Base-by-base conservation (phyloP, 1,140 invertebrate genomes). In the Bombus difficillimus region DNA sequence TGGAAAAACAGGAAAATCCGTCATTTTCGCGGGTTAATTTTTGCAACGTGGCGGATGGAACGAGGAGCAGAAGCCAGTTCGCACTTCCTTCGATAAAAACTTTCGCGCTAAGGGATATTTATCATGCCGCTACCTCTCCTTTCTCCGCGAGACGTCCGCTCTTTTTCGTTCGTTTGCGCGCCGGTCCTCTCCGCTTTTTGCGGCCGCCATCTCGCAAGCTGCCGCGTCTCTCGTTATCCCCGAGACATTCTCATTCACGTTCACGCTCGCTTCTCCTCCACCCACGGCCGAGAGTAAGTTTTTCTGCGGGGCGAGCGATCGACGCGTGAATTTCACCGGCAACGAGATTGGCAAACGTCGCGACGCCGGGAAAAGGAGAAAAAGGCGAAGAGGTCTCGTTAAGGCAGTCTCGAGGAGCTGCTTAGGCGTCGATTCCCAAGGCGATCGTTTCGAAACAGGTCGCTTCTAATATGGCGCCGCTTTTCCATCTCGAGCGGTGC, bases 11-110 rank as follows among this genome's bases (percentile, higher is more conserved):
- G 5, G 47, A 53, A 53, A 53, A 53, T 22, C 18, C 47, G 47
- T 53, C 47, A 22, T 53, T 53, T 18, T 15, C 62, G 18, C 62
- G 62, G 28, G 59, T 68, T 68, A 22, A 22, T 68, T 68, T 34
- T 68, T 34, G 15, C 32, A 34, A 74, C 32, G 83, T 68, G 78
- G 47, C 47, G 47, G 47, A 53, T 22, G 47, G 47, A 22, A 53
- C 47, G 47, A 22, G 18, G 1, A 1, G 18, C 18, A 53, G 47
- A 22, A 53, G 47, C 83, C 64, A 86, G 41, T 92, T 93, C 85
- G 89, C 91, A 86, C 90, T 88, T 84, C 84, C 73, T 74, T 84
- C 86, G 81, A 90, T 90, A 93, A 93, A 93, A 93, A 92, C 78
- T 89, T 85, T 64, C 87, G 80, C 47, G 71, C 53, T 69, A 68